These are phyloP conservation scores for Diachrysia chrysitis DNA, from an alignment of 2,888 invertebrate genomes.

Conservation along the genomic window DNA sequence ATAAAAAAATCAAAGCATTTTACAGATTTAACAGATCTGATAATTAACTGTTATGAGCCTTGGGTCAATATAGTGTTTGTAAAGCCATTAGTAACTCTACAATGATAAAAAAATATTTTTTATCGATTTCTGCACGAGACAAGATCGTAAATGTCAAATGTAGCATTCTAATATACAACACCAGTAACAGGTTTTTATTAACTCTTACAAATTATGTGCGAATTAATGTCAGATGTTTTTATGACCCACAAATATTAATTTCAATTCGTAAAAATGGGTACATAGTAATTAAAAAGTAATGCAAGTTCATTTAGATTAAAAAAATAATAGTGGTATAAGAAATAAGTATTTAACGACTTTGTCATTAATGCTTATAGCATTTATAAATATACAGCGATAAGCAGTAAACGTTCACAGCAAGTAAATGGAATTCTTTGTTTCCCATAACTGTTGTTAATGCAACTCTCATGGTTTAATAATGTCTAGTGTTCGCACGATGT, in stretches of 20 bases:
- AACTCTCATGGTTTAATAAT: neutral
- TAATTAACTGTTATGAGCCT: too few relatives aligned
- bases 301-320: neutral
- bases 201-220: too few relatives aligned
- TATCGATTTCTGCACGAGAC: too few relatives aligned
- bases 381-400: neutral
- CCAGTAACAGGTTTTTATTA: neutral
- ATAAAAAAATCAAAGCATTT: too few relatives aligned
- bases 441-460: conserved; percentile 25
- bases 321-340: neutral
- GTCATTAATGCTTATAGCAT: neutral
- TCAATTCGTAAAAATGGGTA: neutral
- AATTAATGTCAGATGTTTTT: neutral
- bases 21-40: too few relatives aligned
- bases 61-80: too few relatives aligned
- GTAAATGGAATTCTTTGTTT: conserved; percentile 20
- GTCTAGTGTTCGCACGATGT: conserved; percentile 35
- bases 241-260: neutral
- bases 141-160: too few relatives aligned
- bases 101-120: too few relatives aligned
- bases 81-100: too few relatives aligned
- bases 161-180: neutral
- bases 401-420: neutral
- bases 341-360: conserved; percentile 5
- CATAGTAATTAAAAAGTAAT: neutral